Base-by-base conservation (phyloP, 1,140 invertebrate species). In the Tetramorium simillimum region DNA sequence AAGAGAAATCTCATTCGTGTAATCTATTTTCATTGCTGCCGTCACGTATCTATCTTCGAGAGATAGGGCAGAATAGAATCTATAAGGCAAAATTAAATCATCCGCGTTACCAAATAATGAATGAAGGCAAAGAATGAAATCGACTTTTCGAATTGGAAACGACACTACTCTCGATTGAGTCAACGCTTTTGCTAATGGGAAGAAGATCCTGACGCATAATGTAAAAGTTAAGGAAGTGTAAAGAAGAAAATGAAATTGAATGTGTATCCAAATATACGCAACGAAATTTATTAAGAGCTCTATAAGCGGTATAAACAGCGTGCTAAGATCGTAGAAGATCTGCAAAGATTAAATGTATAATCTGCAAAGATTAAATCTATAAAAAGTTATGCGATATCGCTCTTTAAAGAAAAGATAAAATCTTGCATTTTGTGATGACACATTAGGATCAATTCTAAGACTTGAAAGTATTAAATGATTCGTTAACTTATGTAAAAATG, bases 101-200 rank as follows among this genome's bases (percentile, higher is more conserved):
- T 77, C 10, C 18, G 10, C 40, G 16, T 37, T 60, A 9, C 3
- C 60, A 76, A 76, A 33, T 21, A 43, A n/a, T n/a, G n/a, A n/a
- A n/a, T n/a, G n/a, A n/a, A n/a, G n/a, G 21, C 56, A 21, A 60
- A 28, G 56, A n/a, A 73, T 56, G n/a, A 82, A 53, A 56, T 73
- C 21, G 24, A 33, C 2, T 43, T 76, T 24, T 60, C 0, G 0
- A 76, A 16, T 43, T 60, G 5, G 16, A 76, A 76, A 24, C 14
- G 51, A 4, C 33, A 75, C 7, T 21, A 3, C 9, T 58, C 14
- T 40, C n/a, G 28, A 53, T 21, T n/a, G 28, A 21, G 51, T 24
- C 18, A 51, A 53, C 4, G 18, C 51, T 73, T 65, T 65, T 3
- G 63, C 3, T 12, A 40, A 65, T 40, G 33, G 3, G 16, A 21